phyloP scores from a whole-genome alignment of 23 tunicate genomes.

The Trididemnum clinides region DNA sequence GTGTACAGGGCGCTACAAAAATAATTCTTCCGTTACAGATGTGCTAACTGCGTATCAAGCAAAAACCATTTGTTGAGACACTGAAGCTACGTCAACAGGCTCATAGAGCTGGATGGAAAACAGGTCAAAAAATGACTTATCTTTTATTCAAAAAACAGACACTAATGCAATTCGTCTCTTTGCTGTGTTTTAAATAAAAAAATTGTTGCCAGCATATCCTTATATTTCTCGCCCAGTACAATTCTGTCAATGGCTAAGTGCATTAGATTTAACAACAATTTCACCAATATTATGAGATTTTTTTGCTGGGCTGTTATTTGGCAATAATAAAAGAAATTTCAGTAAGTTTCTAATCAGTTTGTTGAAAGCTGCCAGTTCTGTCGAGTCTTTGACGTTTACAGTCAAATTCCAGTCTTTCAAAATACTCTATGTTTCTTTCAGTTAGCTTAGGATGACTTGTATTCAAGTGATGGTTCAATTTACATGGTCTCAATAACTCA shows the following conservation, averaged over 20 bases:
- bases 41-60: no score
- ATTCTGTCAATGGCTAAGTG: background rate
- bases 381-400: background rate
- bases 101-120: background rate
- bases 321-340: background rate
- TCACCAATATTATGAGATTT: background rate
- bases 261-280: background rate
- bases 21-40: background rate
- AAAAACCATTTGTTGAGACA: background rate
- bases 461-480: background rate
- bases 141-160: background rate
- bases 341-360: no score
- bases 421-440: background rate
- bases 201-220: background rate
- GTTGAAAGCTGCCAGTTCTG: no score
- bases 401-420: background rate
- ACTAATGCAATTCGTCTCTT: background rate
- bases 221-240: background rate
- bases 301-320: background rate
- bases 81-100: background rate
- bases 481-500: background rate
- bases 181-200: background rate
- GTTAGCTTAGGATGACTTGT: background rate
- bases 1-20: background rate
- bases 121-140: background rate